phyloP scores from a whole-genome alignment of 1,140 invertebrate species.

The Musca domestica region DNA sequence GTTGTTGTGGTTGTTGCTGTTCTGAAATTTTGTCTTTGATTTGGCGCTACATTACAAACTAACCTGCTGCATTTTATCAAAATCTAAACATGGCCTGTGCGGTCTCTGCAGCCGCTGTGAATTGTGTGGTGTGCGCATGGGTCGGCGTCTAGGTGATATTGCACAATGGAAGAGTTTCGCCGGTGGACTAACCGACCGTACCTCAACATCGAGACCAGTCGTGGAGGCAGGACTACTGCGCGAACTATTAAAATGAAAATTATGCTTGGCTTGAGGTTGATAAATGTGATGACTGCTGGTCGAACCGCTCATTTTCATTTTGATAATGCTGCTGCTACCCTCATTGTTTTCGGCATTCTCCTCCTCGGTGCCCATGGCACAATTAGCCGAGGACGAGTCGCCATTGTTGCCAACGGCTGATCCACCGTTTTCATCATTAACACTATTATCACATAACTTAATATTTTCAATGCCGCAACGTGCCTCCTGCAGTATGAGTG shows the following conservation, averaged over 20 bases:
- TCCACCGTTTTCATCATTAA: slow-evolving; percentile 50
- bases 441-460: slow-evolving; percentile 56
- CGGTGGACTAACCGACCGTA: slow-evolving; percentile 67
- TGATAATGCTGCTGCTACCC: slow-evolving; percentile 33
- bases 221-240: slow-evolving; percentile 49
- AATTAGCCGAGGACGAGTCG: neutral
- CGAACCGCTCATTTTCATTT: slow-evolving; percentile 48
- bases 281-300: slow-evolving; percentile 50
- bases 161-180: slow-evolving; percentile 71
- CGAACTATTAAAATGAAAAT: slow-evolving; percentile 51
- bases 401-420: slow-evolving; percentile 30
- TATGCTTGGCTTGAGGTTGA: slow-evolving; percentile 51
- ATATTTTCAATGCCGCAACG: slow-evolving; percentile 55
- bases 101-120: slow-evolving; percentile 64
- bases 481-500: slow-evolving; percentile 53
- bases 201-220: slow-evolving; percentile 55
- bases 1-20: slow-evolving; percentile 33
- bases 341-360: slow-evolving; percentile 41
- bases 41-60: slow-evolving; percentile 52
- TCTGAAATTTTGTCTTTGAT: slow-evolving; percentile 49
- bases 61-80: slow-evolving; percentile 88
- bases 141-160: slow-evolving; percentile 64
- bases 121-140: slow-evolving; percentile 57
- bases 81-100: slow-evolving; percentile 86
- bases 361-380: slow-evolving; percentile 28